Conservation (phyloP, 2,888 invertebrate genomes). For the Phragmatobia fuliginosa region DNA sequence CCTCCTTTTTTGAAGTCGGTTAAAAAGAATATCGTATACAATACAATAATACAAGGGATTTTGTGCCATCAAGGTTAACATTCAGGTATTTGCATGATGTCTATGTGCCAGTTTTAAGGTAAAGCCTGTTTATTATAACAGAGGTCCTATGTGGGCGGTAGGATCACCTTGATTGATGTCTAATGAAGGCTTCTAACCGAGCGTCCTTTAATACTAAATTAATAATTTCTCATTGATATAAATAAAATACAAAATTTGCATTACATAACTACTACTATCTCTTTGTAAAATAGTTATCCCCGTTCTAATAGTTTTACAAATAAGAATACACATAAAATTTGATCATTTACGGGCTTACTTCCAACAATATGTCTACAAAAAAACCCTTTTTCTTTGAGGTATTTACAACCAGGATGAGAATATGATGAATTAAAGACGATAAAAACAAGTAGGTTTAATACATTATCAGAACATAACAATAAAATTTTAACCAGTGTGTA, state of each 20-base stretch:
- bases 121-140: constrained; percentile 7
- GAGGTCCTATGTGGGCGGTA: neutral
- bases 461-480: too few species aligned
- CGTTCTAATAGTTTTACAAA: neutral
- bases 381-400: too few species aligned
- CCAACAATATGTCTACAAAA: too few species aligned
- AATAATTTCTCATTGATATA: neutral
- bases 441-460: too few species aligned
- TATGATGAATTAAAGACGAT: neutral
- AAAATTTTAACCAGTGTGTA: neutral
- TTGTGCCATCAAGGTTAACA: neutral
- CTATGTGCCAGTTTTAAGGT: constrained; percentile 2
- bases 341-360: too few species aligned
- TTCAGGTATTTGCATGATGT: constrained; percentile 15
- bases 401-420: neutral
- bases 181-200: constrained; percentile 2
- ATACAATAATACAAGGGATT: neutral
- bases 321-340: too few species aligned
- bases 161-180: constrained; percentile 9
- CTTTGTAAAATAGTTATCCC: neutral
- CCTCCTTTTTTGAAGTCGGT: too few species aligned
- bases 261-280: neutral
- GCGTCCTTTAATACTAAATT: neutral
- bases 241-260: neutral
- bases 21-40: neutral